phyloP scores from a whole-genome alignment of 2,888 invertebrate species.

The Bursaphelenchus okinawaensis region DNA sequence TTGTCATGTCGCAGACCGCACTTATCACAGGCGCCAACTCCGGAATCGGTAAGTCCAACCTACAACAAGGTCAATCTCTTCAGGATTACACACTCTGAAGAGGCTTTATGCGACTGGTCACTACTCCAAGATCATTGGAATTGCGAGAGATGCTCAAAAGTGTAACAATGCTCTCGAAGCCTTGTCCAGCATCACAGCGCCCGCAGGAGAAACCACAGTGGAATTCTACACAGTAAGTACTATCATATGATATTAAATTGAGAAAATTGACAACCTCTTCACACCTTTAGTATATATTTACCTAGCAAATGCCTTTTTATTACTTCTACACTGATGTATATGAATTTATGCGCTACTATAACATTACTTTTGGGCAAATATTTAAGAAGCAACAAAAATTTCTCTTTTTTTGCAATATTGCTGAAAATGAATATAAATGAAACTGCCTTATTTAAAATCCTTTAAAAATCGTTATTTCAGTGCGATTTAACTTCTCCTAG shows the following conservation, averaged over 20 bases:
- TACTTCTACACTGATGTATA: no score
- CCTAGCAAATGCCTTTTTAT: no score
- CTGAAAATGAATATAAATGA: no score
- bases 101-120: conserved; percentile 3
- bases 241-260: neutral
- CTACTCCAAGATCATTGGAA: conserved; percentile 12
- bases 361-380: no score
- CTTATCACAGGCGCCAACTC: conserved; percentile 35
- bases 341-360: no score
- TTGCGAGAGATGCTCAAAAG: conserved; percentile 5
- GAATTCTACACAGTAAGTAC: conserved; percentile 3
- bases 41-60: conserved; percentile 28
- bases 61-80: neutral
- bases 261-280: neutral
- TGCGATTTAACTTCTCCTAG: neutral
- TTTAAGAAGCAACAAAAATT: no score
- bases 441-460: no score
- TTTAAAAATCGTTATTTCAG: no score
- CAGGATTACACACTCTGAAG: conserved; percentile 12
- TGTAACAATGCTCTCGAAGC: conserved; percentile 4
- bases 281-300: neutral
- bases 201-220: neutral
- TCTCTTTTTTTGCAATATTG: no score
- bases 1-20: conserved; percentile 13
- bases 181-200: neutral